Evolutionary conservation across 2,888 invertebrate genomes (phyloP).

Genomic region (Drosophila affinis): DNA sequence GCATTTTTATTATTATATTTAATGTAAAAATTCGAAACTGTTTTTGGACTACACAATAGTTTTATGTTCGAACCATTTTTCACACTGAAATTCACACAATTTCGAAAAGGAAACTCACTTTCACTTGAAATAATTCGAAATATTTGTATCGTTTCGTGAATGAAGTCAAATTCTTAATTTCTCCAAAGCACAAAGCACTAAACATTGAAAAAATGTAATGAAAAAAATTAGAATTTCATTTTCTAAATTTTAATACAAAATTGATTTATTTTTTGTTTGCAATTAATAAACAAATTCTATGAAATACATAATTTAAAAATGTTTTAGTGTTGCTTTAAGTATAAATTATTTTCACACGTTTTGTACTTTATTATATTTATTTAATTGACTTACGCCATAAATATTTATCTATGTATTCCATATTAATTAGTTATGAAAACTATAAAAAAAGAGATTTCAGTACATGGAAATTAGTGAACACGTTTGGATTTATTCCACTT

Average conservation of each 20-base stretch:
- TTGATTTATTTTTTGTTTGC: no score
- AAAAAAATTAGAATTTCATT: no score
- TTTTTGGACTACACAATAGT: no score
- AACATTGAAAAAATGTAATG: no score
- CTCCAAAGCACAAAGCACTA: no score
- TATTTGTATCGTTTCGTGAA: no score
- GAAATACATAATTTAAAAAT: background rate
- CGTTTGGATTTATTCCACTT: background rate
- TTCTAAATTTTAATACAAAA: no score
- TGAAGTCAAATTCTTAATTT: no score
- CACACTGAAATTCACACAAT: background rate
- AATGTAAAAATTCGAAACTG: background rate
- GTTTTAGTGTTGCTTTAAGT: background rate
- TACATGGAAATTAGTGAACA: no score
- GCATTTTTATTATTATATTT: no score
- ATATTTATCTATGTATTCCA: background rate
- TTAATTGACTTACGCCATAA: background rate
- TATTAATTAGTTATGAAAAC: no score
- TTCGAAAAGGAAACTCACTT: background rate
- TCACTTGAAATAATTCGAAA: background rate
- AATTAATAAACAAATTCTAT: no score
- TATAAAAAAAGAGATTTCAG: constrained; percentile 4
- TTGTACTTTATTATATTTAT: background rate
- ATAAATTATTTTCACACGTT: background rate
- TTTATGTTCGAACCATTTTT: background rate